Base-by-base conservation (phyloP, 2,797 vertebrate species). In the Perdix hodgsoniae region DNA sequence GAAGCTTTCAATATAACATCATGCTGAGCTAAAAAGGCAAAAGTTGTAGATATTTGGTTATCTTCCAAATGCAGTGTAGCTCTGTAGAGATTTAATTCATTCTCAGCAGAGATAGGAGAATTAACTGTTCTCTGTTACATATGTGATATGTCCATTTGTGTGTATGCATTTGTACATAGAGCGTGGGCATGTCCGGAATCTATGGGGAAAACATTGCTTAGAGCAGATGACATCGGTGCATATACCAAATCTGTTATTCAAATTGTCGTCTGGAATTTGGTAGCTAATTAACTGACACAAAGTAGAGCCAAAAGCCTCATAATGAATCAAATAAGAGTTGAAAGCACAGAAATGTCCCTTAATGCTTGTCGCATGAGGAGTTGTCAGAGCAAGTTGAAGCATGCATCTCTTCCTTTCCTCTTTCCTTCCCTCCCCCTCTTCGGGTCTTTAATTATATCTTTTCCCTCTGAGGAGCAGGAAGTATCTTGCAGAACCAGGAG, bases 71-170 rank as follows among this genome's bases (percentile, higher is more conserved):
- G 96, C 96, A 97, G 97, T 93, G 88, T 88, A 97, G 96, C 97
- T 98, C 95, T 96, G 26, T 96, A 92, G 97, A 98, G 97, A 97
- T 98, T 97, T 98, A 97, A 97, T 98, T 97, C 96, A 92, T 97
- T 97, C 97, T 98, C 16, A 2, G 81, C 85, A 80, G 94, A 97
- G 96, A 97, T 56, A 96, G 90, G 94, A 97, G 97, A 97, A 97
- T 97, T 97, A 97, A 94, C 83, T 94, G 89, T 90, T 97, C 97
- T 97, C 97, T 96, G 96, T 97, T 94, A 72, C 63, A 42, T 85
- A 60, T 90, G 94, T 86, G 92, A 39, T 63, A 19, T 10, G 42
- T 86, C 26, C 72, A 73, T 85, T 74, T 75, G 72, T 66, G 2
- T 63, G 42, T 83, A 3, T 57, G 82, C 47, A 8, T 79, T 74